A percentile compares a stretch with the other conserved stretches of the same genome.
Evolutionary conservation across 2,888 invertebrate species (phyloP).

Genomic region (Aphelenchoides bicaudatus): DNA sequence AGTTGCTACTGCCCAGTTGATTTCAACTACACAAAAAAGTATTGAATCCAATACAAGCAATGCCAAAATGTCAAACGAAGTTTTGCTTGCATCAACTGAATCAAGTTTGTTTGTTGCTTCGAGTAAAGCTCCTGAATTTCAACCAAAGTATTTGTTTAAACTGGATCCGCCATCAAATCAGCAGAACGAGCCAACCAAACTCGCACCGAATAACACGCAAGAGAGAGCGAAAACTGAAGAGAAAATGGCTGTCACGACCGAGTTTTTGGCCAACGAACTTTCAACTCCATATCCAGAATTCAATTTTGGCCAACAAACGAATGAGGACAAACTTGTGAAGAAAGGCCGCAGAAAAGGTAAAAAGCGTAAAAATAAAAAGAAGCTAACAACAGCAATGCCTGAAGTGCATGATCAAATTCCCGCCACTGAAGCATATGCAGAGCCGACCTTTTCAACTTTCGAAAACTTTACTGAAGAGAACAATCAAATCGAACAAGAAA

Average conservation of each 20-base stretch:
- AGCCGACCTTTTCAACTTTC: not conserved
- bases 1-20: conserved; percentile 4
- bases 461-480: conserved; percentile 1
- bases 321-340: too few relatives aligned
- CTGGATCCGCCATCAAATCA: too few relatives aligned
- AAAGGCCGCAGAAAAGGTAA: conserved; percentile 5
- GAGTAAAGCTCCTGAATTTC: too few relatives aligned
- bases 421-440: not conserved
- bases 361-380: conserved; percentile 18
- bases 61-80: not conserved
- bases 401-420: conserved; percentile 14
- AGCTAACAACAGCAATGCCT: conserved; percentile 20
- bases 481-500: conserved; percentile 12
- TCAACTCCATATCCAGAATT: not conserved
- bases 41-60: not conserved
- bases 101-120: too few relatives aligned
- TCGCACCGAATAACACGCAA: not conserved
- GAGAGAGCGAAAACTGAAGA: too few relatives aligned
- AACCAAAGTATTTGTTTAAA: too few relatives aligned
- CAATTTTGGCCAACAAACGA: too few relatives aligned
- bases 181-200: not conserved
- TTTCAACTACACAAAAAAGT: not conserved
- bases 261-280: conserved; percentile 19
- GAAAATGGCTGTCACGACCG: conserved; percentile 15
- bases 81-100: too few relatives aligned